phyloP scores from a whole-genome alignment of 2,113 vertebrate genomes.

The Lasiurus cinereus region DNA sequence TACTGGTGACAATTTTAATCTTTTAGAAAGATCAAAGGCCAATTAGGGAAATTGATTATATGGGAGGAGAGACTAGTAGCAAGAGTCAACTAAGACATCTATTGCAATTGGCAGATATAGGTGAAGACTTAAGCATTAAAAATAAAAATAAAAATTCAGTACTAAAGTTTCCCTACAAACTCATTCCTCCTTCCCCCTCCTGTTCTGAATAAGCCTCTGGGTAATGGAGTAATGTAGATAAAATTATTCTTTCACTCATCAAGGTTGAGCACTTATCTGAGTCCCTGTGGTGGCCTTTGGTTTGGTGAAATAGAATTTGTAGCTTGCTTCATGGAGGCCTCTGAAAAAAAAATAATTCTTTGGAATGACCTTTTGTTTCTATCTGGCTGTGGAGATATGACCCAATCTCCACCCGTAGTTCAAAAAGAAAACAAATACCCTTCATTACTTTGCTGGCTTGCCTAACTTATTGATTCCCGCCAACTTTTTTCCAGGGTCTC shows the following conservation, averaged over 20 bases:
- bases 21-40: background rate
- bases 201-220: background rate
- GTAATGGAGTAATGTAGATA: background rate
- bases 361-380: conserved; percentile 56
- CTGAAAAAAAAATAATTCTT: conserved; percentile 56
- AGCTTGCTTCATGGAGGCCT: background rate
- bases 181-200: background rate
- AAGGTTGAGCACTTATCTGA: background rate
- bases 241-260: background rate
- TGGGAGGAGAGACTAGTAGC: background rate
- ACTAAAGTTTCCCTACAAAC: background rate
- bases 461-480: background rate
- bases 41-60: background rate
- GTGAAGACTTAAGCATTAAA: background rate
- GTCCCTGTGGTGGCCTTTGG: background rate
- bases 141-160: background rate
- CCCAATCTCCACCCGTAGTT: conserved; percentile 48
- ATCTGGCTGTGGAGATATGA: conserved; percentile 30
- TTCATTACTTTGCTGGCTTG: conserved; percentile 41
- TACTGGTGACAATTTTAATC: background rate
- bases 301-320: background rate
- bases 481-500: conserved; percentile 24
- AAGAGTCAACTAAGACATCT: background rate
- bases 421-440: conserved; percentile 56
- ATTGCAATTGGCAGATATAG: background rate